Evolutionary conservation across 2,888 invertebrate genomes (phyloP), one percentile per base, ranked within the genome.

Genomic region (Leptinotarsa haldemani): DNA sequence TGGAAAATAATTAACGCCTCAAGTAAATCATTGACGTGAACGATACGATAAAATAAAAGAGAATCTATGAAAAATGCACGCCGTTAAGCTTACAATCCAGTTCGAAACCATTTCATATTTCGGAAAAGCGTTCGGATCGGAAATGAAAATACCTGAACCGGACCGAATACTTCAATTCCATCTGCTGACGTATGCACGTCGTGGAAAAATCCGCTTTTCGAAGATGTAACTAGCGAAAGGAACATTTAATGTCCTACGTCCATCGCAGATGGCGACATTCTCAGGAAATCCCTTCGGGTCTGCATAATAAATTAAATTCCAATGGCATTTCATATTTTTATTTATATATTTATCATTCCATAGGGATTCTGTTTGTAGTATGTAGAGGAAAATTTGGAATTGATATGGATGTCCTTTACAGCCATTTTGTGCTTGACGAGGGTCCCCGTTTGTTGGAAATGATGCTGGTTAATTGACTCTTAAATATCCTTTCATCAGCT

Each of bases 231-330:
- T 30, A n/a, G 61, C 61, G 18, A n/a, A 61, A 30, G 61, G 50
- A n/a, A 13, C 50, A 16, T 16, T 50, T 50, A 50, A 50, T 50
- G 56, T 56, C 20, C 40, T 16, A 40, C n/a, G 61, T 61, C 40
- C 40, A 30, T 61, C 61, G 40, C 40, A 30, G 25, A 61, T 61
- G 56, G 40, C 30, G n/a, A 40, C 61, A 16, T 30, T 61, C 40
- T 40, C 25, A 40, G 40, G 5, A 40, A 30, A 61, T 61, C 61
- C 30, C 30, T 61, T 25, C 16, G 40, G 40, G 40, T 30, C 15
- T 18, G 9, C 30, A 61, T 61, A 18, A 69, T 61, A 61, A 69
- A 69, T 69, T 69, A 69, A n/a, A 71, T 66, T 47, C 66, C 50
- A 66, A 63, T 65, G 50, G 30, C 71, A 71, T 52, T 52, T 7